These are phyloP conservation scores for Hippolais icterina DNA, from an alignment of 2,113 vertebrate species.

Conservation along the genomic window DNA sequence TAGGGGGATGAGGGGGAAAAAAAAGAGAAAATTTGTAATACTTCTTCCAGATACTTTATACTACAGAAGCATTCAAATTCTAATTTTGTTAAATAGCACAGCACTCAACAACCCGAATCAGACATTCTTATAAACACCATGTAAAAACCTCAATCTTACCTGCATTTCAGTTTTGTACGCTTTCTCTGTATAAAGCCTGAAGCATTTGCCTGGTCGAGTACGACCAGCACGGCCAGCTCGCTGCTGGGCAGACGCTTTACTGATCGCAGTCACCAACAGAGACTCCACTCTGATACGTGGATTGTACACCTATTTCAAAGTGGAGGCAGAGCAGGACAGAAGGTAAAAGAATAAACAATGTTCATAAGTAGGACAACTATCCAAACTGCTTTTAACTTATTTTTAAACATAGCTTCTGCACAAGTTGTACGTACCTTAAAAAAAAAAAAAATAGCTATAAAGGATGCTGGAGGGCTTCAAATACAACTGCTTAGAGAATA, in stretches of 20 bases:
- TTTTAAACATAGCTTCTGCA: not conserved
- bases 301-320: conserved; percentile 89
- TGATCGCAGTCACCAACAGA: conserved; percentile 95
- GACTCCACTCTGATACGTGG: conserved; percentile 97
- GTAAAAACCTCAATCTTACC: conserved; percentile 57
- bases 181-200: conserved; percentile 95
- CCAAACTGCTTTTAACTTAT: not conserved
- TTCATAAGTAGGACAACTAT: not conserved
- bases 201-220: conserved; percentile 93
- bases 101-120: not conserved
- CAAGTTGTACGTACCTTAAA: not conserved
- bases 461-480: not conserved
- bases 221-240: conserved; percentile 96
- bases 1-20: not conserved
- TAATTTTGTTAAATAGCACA: not conserved
- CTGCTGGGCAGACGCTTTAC: conserved; percentile 98
- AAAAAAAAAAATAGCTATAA: not conserved
- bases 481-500: not conserved
- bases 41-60: not conserved
- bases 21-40: not conserved
- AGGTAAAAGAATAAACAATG: not conserved
- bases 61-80: not conserved
- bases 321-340: not conserved
- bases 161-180: conserved; percentile 99
- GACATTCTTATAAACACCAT: rapidly evolving